phyloP scores from a whole-genome alignment of 2,888 invertebrate species.

The Galeopsomyia nigrocyanea region DNA sequence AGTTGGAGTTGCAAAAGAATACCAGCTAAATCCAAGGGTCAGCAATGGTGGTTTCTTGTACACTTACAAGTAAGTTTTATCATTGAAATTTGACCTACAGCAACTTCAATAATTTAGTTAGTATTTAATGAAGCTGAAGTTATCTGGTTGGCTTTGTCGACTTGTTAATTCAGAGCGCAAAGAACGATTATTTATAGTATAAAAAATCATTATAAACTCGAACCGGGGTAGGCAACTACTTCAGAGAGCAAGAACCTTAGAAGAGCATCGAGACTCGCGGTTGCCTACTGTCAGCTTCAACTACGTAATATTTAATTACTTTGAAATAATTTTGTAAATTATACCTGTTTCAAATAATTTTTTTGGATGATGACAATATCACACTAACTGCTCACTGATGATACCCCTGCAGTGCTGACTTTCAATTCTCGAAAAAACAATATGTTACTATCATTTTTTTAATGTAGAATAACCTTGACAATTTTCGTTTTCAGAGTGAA shows the following conservation, averaged over 20 bases:
- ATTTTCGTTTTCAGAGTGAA: slow-evolving; percentile 70
- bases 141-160: too few relatives aligned
- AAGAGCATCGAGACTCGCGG: too few relatives aligned
- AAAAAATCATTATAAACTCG: too few relatives aligned
- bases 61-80: slow-evolving; percentile 78
- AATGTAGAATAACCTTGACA: slow-evolving; percentile 8
- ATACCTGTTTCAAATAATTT: not conserved
- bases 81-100: slow-evolving; percentile 9
- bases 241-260: too few relatives aligned
- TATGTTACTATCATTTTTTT: slow-evolving; percentile 14
- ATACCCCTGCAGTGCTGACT: slow-evolving; percentile 68
- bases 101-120: slow-evolving; percentile 18
- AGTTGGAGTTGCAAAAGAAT: slow-evolving; percentile 92
- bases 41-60: slow-evolving; percentile 88
- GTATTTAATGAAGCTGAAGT: slow-evolving; percentile 56
- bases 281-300: too few relatives aligned
- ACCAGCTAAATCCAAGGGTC: slow-evolving; percentile 88
- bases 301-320: too few relatives aligned
- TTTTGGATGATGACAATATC: slow-evolving; percentile 61
- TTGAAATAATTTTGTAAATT: too few relatives aligned
- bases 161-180: too few relatives aligned
- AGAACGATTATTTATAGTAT: too few relatives aligned
- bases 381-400: slow-evolving; percentile 62
- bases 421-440: slow-evolving; percentile 24
- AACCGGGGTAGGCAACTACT: too few relatives aligned